Base-by-base conservation (phyloP, 2,888 invertebrate genomes). In the Acleris laterana region DNA sequence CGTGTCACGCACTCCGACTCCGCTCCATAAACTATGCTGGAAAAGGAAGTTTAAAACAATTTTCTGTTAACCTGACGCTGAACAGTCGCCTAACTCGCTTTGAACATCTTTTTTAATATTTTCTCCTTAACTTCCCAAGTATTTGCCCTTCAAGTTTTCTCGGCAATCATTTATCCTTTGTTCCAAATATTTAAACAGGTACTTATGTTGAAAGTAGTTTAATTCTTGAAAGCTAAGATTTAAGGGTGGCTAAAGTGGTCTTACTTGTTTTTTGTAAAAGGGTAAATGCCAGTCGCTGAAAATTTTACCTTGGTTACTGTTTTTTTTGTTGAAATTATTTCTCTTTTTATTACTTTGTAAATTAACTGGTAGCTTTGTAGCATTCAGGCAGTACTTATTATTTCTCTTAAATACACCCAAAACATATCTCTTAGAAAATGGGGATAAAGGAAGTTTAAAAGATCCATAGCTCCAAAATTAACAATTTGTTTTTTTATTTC, bases 131-230 rank as follows among this genome's bases (percentile, higher is more conserved):
- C 49, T 60, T 64, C 60, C 28, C 19, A 60, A 61, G 60, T 61
- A 65, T 62, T 66, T 61, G 20, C 59, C 60, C 60, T 60, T 50
- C 50, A 65, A 65, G 51, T 62, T 61, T 20, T 46, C 48, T 48
- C 32, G 22, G 25, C n/a, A 57, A 28, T 58, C 51, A 32, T 32
- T 62, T 50, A 52, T 57, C 52, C 25, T 65, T 65, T 56, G 46
- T 52, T 62, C 38, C 48, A 22, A 57, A 17, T 50, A n/a, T n/a
- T n/a, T n/a, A 42, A 25, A 49, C 50, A 57, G 50, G 42, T 56
- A 42, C 59, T 61, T 42, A 22, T 11, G 61, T 44, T 57, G 46
- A 66, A 66, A 66, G 61, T 65, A 50, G 51, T 62, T 57, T 46
- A 56, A 56, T 57, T 60, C 38, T 62, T 56, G 46, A 55, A 38